Evolutionary conservation across 1,140 invertebrate species (phyloP).

Genomic region (Conopomorpha cramerella): DNA sequence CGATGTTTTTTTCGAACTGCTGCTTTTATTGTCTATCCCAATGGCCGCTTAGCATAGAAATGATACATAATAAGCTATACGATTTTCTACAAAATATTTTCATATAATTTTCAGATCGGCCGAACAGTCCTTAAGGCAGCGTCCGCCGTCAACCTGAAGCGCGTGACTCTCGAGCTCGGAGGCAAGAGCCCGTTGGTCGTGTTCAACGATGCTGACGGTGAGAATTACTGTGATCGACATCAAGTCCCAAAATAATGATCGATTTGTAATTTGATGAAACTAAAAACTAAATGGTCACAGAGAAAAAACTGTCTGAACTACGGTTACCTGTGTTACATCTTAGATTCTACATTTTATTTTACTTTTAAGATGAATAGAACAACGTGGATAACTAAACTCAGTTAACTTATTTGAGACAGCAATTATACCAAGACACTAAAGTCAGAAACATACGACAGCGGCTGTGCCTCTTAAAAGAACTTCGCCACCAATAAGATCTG

Average conservation of each 20-base stretch:
- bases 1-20: too few species aligned
- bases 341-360: too few species aligned
- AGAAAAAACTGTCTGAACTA: constrained; percentile 82
- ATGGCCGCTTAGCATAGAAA: too few species aligned
- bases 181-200: constrained; percentile 78
- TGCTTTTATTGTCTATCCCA: too few species aligned
- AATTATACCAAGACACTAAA: constrained; percentile 69
- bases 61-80: too few species aligned
- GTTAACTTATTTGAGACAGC: too few species aligned
- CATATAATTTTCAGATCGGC: constrained; percentile 69
- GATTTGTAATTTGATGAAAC: constrained; percentile 23
- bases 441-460: constrained; percentile 82
- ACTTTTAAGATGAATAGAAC: constrained; percentile 89
- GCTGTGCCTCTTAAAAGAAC: constrained; percentile 85
- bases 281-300: constrained; percentile 67
- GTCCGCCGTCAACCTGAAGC: constrained; percentile 70
- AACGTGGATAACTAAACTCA: constrained; percentile 89
- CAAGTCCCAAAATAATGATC: too few species aligned
- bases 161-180: constrained; percentile 74
- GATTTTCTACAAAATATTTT: too few species aligned
- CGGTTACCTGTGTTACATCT: too few species aligned
- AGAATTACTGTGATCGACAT: too few species aligned
- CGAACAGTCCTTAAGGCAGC: constrained; percentile 69
- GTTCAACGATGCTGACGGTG: constrained; percentile 75
- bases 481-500: constrained; percentile 78